Conservation (phyloP, 2,797 vertebrate genomes). For the Hoplostethus mediterraneus region DNA sequence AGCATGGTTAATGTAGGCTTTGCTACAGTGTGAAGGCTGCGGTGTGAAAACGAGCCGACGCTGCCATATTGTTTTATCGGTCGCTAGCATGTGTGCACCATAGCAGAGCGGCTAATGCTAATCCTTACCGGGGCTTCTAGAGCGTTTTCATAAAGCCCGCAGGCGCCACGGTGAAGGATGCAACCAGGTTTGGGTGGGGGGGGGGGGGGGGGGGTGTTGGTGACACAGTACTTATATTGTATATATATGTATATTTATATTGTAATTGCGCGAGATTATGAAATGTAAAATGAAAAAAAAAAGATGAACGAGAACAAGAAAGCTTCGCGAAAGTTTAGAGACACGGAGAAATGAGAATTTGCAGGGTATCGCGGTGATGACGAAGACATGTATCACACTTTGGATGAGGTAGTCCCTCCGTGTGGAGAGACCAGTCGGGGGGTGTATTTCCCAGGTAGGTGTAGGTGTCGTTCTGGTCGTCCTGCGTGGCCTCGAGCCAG, state of each 20-base stretch:
- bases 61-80: conserved; percentile 73
- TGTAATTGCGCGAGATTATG: conserved; percentile 25
- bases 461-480: conserved; percentile 9
- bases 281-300: background rate
- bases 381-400: conserved; percentile 10
- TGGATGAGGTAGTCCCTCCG: conserved; percentile 31
- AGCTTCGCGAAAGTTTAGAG: background rate
- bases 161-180: conserved; percentile 27
- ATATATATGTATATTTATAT: no score
- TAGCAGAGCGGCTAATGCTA: conserved; percentile 71
- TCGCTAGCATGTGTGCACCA: conserved; percentile 65
- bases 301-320: background rate
- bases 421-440: background rate
- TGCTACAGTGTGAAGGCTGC: conserved; percentile 11
- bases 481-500: conserved; percentile 48
- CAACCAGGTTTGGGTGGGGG: background rate
- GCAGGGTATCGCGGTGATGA: no score
- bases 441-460: conserved; percentile 5
- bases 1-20: conserved; percentile 43
- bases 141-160: conserved; percentile 46
- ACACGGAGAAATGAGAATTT: background rate
- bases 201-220: no score
- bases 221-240: conserved; percentile 25
- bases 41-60: conserved; percentile 42
- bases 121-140: conserved; percentile 62